A percentile compares a stretch with the other conserved stretches of the same genome.
These are phyloP conservation scores for Chironomus tentans DNA, from an alignment of 2,888 invertebrate species.

Conservation along the genomic window DNA sequence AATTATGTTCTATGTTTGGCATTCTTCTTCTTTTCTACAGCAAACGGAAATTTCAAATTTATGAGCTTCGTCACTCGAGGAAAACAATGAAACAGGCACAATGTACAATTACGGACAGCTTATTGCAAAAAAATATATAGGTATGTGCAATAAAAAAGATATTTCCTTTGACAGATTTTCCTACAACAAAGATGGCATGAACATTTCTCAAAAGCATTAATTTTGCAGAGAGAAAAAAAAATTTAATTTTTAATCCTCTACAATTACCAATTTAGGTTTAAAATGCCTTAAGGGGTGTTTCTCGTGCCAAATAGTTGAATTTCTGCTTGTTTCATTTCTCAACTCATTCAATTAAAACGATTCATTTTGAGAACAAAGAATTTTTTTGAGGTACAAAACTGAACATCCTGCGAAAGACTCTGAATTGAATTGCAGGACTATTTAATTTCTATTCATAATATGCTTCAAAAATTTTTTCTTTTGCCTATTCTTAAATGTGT, in stretches of 20 bases:
- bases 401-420: background rate
- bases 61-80: background rate
- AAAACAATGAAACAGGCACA: no score
- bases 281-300: no score
- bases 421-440: background rate
- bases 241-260: background rate
- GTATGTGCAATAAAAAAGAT: no score
- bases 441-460: slow-evolving; percentile 3
- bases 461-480: background rate
- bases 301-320: background rate
- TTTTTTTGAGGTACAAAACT: background rate
- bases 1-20: background rate
- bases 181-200: background rate
- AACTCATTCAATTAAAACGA: background rate
- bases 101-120: no score
- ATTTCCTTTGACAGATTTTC: background rate
- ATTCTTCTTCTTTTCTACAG: background rate
- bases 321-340: background rate
- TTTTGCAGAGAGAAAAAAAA: background rate
- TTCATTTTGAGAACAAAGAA: background rate
- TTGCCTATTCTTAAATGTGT: no score
- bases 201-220: background rate
- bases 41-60: background rate
- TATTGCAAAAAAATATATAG: background rate
- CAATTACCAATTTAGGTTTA: background rate